Conservation (phyloP, 2,888 invertebrate genomes). For the Macrosoma leucophasiata region DNA sequence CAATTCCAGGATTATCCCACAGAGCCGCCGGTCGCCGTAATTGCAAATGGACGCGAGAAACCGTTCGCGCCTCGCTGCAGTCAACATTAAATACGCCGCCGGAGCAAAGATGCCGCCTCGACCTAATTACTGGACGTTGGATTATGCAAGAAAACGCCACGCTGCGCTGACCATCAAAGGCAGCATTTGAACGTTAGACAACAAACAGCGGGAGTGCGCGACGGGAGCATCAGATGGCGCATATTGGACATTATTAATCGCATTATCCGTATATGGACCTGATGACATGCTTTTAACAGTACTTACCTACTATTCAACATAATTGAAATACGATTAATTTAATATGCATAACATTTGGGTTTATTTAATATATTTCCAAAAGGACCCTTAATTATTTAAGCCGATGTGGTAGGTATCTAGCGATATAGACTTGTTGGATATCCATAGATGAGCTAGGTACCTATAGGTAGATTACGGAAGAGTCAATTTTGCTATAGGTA, state of each 20-base stretch:
- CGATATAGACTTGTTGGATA: too few relatives aligned
- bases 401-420: too few relatives aligned
- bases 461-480: too few relatives aligned
- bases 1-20: conserved; percentile 66
- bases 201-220: conserved; percentile 60
- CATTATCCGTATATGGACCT: too few relatives aligned
- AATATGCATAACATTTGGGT: too few relatives aligned
- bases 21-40: conserved; percentile 50
- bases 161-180: conserved; percentile 49
- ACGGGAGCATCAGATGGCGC: conserved; percentile 21
- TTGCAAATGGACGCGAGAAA: conserved; percentile 53
- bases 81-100: conserved; percentile 47
- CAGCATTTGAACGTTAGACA: conserved; percentile 44
- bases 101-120: conserved; percentile 49
- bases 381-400: too few relatives aligned
- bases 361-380: too few relatives aligned
- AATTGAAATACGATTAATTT: too few relatives aligned
- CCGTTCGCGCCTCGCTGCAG: conserved; percentile 68
- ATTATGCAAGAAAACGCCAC: conserved; percentile 58
- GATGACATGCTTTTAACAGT: too few relatives aligned
- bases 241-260: conserved; percentile 8
- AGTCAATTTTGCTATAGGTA: too few relatives aligned
- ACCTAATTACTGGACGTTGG: conserved; percentile 53
- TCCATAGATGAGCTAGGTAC: too few relatives aligned
- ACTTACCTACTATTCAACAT: too few relatives aligned